Evolutionary conservation across 2,797 vertebrate species (phyloP), one percentile per base, ranked within the genome.

Genomic region (Gila robusta): DNA sequence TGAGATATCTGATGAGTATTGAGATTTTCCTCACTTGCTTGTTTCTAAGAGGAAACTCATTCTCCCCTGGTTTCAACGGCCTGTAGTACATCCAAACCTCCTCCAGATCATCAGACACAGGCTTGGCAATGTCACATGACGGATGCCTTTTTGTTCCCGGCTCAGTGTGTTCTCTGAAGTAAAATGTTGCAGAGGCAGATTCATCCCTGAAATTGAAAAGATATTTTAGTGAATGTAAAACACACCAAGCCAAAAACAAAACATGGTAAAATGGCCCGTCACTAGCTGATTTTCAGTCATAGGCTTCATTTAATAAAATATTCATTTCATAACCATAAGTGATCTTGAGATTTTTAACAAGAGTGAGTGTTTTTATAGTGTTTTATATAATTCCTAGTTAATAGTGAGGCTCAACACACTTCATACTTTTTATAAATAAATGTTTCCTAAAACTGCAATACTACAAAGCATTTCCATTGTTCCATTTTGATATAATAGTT

Each of bases 121-220:
- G 84, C 4, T 70, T 64, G 0, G 87, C 85, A 1, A 82, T 72
- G 79, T 90, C 89, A 19, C 87, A 17, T 1, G 21, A 41, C 0
- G 49, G 73, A 37, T 91, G 87, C 5, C 90, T 90, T 5, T 89
- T 86, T 59, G 78, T 88, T 70, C 95, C 94, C 8, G 87, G 85
- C 69, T 92, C 69, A 0, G 88, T 79, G 85, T 91, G 95, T 84
- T 96, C 94, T 73, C 91, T 93, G 74, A 94, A 97, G 81, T 96
- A 97, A 91, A 95, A 99, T 0, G 98, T 98, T 1, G 98, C 97
- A 17, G 97, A 97, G 39, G 97, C 96, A 0, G 98, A 99, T 92
- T 96, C 92, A 82, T 99, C 98, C 92, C 98, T 99, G 87, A 4
- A 69, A 73, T 14, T 37, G 19, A 35, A 44, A 23, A 21, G 19